Evolutionary conservation across 1,140 invertebrate genomes (phyloP), one percentile per base, ranked within the genome.

Genomic region (Campodea augens): DNA sequence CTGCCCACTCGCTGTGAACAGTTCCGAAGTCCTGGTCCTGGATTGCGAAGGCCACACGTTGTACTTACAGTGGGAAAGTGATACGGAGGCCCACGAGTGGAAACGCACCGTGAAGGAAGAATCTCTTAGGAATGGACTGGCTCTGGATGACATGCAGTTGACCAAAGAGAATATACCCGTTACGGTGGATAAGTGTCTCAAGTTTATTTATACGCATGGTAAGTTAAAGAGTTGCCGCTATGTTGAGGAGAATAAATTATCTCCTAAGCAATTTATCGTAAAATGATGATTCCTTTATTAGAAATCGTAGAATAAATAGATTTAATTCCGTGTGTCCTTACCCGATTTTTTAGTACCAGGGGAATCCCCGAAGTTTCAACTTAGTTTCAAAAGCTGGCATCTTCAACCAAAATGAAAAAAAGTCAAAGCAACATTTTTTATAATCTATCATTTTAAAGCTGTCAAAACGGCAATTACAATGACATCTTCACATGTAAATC

Each of bases 131-230:
- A 86, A 83, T 60, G 83, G 85, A 7, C 66, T 73, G 1, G 64
- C 69, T 4, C 63, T 92, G 38, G 68, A 76, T 32, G 79, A 90
- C 51, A 85, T 90, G 58, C 85, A 89, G 57, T 61, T 91, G 22
- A 89, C 83, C 4, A 74, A 77, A 51, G 81, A 87, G 48, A 74
- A 88, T 59, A 73, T 91, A 23, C 87, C 87, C 20, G 79, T 85
- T 13, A 76, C 91, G 44, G 79, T 92, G 2, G 83, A 90, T 51
- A 89, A 87, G 59, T 91, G 86, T 60, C 76, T 90, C 32, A 86
- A 82, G 55, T 89, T 88, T 55, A 76, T 91, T 45, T 83, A 81
- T 52, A 73, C 76, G 13, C 73, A 89, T 58, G 87, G 81, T 82
- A 66, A 60, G 60, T 51, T 19, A 25, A n/a, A n/a, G n/a, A n/a